A percentile compares a stretch with the other conserved stretches of the same genome.
Evolutionary conservation across 2,797 vertebrate genomes (phyloP).

Genomic region (Eospalax fontanierii): DNA sequence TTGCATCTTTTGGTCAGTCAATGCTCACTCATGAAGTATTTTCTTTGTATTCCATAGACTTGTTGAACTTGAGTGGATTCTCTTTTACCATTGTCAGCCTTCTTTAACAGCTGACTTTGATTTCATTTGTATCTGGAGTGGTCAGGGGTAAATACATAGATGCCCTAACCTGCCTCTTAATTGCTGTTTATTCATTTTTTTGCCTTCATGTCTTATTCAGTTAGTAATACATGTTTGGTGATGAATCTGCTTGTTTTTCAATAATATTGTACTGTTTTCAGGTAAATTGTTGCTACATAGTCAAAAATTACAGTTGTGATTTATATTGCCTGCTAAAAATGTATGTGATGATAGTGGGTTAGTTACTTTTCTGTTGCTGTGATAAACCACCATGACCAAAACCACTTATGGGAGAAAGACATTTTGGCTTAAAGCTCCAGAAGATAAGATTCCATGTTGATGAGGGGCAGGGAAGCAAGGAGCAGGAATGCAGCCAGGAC

Average conservation of each 20-base stretch:
- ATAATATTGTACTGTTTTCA: background rate
- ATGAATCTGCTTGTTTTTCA: background rate
- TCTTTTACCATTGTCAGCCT: background rate
- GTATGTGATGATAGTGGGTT: background rate
- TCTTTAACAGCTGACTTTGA: background rate
- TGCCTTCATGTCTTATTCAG: background rate
- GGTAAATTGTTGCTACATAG: background rate
- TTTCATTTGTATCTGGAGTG: background rate
- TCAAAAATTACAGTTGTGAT: background rate
- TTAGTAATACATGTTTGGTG: background rate
- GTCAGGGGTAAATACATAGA: background rate
- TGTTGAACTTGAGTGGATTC: no score
- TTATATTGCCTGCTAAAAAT: slow-evolving; percentile 36
- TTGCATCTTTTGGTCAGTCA: no score
- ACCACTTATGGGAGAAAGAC: no score
- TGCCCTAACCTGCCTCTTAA: background rate
- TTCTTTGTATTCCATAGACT: no score
- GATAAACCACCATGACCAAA: no score
- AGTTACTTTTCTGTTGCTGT: no score
- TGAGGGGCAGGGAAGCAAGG: no score
- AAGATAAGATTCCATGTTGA: no score
- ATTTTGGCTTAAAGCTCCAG: no score
- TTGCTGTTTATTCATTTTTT: slow-evolving; percentile 7
- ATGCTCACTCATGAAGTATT: no score
- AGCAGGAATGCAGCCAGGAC: no score